Conservation (phyloP, 1,140 invertebrate species). For the Helicoverpa armigera region DNA sequence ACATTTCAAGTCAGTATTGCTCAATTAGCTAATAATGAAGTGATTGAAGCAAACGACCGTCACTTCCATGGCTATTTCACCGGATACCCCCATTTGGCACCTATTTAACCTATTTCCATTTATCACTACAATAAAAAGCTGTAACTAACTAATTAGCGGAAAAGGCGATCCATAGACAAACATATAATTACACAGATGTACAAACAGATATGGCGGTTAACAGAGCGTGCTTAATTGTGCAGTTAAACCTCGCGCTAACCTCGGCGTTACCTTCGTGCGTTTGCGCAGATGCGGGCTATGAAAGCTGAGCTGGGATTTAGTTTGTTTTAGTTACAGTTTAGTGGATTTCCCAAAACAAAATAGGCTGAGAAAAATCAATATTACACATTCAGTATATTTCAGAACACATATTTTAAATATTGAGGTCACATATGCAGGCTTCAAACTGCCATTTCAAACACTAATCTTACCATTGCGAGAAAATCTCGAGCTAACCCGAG, state of each 20-base stretch:
- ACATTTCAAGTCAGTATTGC: too few species aligned
- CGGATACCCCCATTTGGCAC: slow-evolving; percentile 13
- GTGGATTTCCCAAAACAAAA: too few species aligned
- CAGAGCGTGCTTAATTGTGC: slow-evolving; percentile 41
- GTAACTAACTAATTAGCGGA: slow-evolving; percentile 13
- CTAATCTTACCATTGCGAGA: too few species aligned
- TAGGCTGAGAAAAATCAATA: too few species aligned
- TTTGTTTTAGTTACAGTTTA: background rate
- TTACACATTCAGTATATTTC: too few species aligned
- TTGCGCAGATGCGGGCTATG: slow-evolving; percentile 6
- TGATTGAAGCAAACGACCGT: background rate
- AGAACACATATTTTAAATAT: too few species aligned
- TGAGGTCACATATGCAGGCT: too few species aligned
- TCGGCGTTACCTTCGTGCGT: slow-evolving; percentile 30
- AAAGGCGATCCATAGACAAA: slow-evolving; percentile 1
- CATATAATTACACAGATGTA: slow-evolving; percentile 44
- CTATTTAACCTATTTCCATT: background rate
- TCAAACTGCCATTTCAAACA: too few species aligned
- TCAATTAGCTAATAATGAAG: too few species aligned
- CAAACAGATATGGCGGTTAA: slow-evolving; percentile 31
- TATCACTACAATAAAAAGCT: slow-evolving; percentile 18
- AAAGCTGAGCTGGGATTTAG: background rate
- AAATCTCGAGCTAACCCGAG: too few species aligned
- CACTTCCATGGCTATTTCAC: background rate
- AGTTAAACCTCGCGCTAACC: slow-evolving; percentile 27